phyloP scores from a whole-genome alignment of 2,888 invertebrate genomes.

The Ecdyonurus torrentis region DNA sequence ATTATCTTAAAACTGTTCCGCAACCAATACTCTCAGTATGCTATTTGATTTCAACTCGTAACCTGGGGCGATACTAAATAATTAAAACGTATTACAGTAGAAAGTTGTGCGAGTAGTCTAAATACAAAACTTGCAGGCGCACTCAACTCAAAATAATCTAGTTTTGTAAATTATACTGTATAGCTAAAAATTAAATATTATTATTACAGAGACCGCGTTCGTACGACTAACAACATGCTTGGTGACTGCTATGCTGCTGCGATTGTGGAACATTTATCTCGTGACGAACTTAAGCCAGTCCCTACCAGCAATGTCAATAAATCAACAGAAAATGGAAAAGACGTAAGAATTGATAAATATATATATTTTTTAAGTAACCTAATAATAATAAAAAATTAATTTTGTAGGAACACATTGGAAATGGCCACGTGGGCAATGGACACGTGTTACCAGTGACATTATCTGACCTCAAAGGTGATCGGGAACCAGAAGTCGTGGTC shows the following conservation, averaged over 20 bases:
- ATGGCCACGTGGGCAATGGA: neutral
- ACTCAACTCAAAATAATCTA: too few species aligned
- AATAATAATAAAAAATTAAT: neutral
- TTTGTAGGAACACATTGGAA: neutral
- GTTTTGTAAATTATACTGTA: too few species aligned
- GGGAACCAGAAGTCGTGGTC: constrained; percentile 8
- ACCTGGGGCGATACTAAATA: too few species aligned
- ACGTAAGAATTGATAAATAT: too few species aligned
- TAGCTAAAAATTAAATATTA: constrained; percentile 8
- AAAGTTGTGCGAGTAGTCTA: too few species aligned
- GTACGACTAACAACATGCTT: constrained; percentile 76
- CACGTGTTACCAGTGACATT: neutral
- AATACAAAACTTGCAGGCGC: too few species aligned
- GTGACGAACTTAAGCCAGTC: constrained; percentile 57
- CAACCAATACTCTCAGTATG: too few species aligned
- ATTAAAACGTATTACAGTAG: too few species aligned
- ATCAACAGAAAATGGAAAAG: neutral
- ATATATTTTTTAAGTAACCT: too few species aligned
- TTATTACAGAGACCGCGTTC: constrained; percentile 54
- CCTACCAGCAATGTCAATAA: too few species aligned
- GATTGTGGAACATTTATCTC: constrained; percentile 65
- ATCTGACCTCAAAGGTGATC: constrained; percentile 1
- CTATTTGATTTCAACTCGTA: too few species aligned
- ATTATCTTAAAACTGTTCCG: too few species aligned
- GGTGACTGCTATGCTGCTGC: constrained; percentile 80